Base-by-base conservation (phyloP, 1,140 invertebrate species). In the Rhyzopertha dominica region DNA sequence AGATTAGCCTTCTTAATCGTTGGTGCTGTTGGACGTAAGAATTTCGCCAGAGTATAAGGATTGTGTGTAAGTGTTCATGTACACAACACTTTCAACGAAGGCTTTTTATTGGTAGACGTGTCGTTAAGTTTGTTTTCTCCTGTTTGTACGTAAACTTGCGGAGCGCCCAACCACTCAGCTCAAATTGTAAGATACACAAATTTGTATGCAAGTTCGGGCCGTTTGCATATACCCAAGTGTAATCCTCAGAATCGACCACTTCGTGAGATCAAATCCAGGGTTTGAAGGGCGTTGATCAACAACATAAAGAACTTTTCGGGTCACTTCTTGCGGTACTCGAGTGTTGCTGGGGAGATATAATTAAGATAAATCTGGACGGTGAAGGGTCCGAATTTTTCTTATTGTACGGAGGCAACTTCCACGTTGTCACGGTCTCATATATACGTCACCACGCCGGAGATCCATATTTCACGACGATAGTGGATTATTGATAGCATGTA, bases 391-490 rank as follows among this genome's bases (percentile, higher is more conserved):
- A 20, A 26, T 26, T 30, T 16, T 9, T n/a, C n/a, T n/a, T n/a
- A 29, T 17, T 42, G 26, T 42, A 17, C 31, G 31, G 31, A 18
- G 25, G 39, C 39, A 42, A 20, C 12, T 23, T 16, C 22, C 17
- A 37, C 32, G 32, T 28, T 32, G 28, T 14, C 14, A 10, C 28
- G 30, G 38, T 47, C 24, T n/a, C n/a, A n/a, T n/a, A n/a, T n/a
- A 50, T 55, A 53, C 49, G 51, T 58, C 56, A 58, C 50, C 43
- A 47, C 44, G 47, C 50, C 49, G 44, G 50, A 58, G 52, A 53
- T 58, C 53, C 56, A 58, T 58, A 58, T 58, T 58, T 58, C 53
- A 58, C 51, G 45, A 50, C 43, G 56, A 58, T 58, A 58, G 49
- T 51, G 53, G 53, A 53, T 58, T 55, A 58, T 58, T 58, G 56